Base-by-base conservation (phyloP, 23 tunicate species). In the Phallusia fumigata region DNA sequence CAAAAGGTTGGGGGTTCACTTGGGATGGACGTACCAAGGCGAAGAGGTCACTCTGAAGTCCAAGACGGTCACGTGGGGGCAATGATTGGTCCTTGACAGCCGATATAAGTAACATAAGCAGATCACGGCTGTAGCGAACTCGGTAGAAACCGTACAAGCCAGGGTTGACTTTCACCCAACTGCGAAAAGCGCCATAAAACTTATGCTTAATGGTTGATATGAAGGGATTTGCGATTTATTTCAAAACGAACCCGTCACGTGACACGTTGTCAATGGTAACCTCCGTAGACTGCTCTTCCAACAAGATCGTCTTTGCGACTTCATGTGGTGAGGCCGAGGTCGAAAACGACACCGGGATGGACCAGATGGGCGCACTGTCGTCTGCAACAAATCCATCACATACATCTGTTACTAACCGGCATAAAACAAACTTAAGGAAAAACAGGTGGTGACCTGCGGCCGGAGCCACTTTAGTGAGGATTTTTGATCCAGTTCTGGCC, bases 111-210 rank as follows among this genome's bases (percentile, higher is more conserved):
- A 85, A 65, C 0, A 82, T 64, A 31, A 94, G 90, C 47, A 94
- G 81, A 30, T 94, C 94, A 30, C 81, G 44, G 65, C 91, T 89
- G 94, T 94, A 94, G 32, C 86, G 90, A 32, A 86, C 90, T 32
- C 98, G 93, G 49, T 89, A 94, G 86, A 94, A 94, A 2, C 98
- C 98, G 58, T 85, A 83, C 2, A 87, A 73, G n/a, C 90, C 88
- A 21, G 98, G 93, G 81, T 94, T 94, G 35, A 89, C 83, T 50
- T 89, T 89, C 83, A 94, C 90, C 98, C 98, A 94, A 26, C 98
- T 89, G 52, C n/a, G 30, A 65, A 0, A 79, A 40, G 47, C 47
- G 47, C 32, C 8, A 58, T 13, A 58, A 22, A 8, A 58, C 69
- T 16, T 22, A 24, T 6, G 3, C 8, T 40, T 58, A 58, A 58